Conservation (phyloP, 2,797 vertebrate genomes). For the Myripristis jacobus region DNA sequence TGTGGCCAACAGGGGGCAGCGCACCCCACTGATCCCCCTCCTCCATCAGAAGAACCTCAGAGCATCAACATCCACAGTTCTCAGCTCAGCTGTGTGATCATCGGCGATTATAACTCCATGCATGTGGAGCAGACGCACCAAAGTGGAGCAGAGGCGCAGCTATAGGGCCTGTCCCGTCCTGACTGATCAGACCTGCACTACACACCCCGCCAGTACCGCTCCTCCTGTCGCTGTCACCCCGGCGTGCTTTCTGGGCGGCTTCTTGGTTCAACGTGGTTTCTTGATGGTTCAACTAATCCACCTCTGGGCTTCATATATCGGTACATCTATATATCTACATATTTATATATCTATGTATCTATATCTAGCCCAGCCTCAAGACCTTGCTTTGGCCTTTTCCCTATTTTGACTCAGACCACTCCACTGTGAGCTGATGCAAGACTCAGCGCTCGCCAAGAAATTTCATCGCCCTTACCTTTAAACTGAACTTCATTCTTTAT, state of each 20-base stretch:
- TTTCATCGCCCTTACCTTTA: slow-evolving; percentile 5
- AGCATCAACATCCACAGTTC: slow-evolving; percentile 70
- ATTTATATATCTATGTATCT: no score
- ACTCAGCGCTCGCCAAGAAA: background rate
- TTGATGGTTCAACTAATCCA: no score
- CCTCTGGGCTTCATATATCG: no score
- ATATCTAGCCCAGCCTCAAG: no score
- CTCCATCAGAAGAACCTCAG: slow-evolving; percentile 19
- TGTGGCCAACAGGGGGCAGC: slow-evolving; percentile 44
- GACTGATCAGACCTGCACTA: background rate
- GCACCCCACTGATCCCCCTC: background rate
- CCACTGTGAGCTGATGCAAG: no score
- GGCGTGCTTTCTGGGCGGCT: no score
- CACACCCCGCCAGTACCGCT: no score
- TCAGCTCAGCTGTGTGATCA: slow-evolving; percentile 74
- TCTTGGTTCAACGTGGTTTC: no score
- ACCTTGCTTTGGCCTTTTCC: no score
- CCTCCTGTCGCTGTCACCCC: no score
- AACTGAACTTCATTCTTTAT: background rate
- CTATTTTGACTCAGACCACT: no score
- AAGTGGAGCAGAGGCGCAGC: slow-evolving; percentile 5
- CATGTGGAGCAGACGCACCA: slow-evolving; percentile 29
- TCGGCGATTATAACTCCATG: slow-evolving; percentile 82
- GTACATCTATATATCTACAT: no score
- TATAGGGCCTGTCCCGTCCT: background rate